Conservation (phyloP, 2,797 vertebrate genomes). For the Rhinichthys osculus region DNA sequence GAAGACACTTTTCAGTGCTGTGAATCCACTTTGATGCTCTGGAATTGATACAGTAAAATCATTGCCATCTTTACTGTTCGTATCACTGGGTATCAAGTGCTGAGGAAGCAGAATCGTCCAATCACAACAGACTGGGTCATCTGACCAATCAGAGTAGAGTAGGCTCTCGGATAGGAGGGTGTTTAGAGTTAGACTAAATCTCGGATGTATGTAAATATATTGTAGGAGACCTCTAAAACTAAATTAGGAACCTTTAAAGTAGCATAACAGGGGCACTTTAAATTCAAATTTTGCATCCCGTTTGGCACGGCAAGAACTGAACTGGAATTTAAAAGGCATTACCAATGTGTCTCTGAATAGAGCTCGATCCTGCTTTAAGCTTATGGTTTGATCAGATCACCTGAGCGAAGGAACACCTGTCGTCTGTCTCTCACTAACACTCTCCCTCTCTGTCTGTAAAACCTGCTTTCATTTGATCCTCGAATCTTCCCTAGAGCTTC, state of each 20-base stretch:
- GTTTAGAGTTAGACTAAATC: background rate
- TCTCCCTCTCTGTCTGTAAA: slow-evolving; percentile 1
- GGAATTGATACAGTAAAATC: too few relatives aligned
- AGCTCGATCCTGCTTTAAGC: background rate
- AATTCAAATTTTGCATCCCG: background rate
- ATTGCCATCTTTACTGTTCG: too few relatives aligned
- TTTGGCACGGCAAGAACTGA: background rate
- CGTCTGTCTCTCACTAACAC: background rate
- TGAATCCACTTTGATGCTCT: too few relatives aligned
- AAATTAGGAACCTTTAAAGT: background rate
- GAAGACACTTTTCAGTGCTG: too few relatives aligned
- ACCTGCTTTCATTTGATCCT: slow-evolving; percentile 48
- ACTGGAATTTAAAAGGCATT: background rate
- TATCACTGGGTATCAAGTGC: too few relatives aligned
- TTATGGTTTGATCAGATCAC: background rate
- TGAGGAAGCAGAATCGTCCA: too few relatives aligned
- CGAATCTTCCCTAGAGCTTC: slow-evolving; percentile 57
- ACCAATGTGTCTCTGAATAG: background rate
- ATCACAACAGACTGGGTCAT: too few relatives aligned
- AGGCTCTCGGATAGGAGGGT: too few relatives aligned
- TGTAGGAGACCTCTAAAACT: background rate
- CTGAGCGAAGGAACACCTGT: background rate
- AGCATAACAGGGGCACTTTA: background rate
- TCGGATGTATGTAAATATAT: background rate
- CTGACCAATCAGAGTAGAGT: too few relatives aligned